Percentiles rank a stretch among this genome's conserved stretches.
Evolutionary conservation across 2,888 invertebrate genomes (phyloP).

Genomic region (Papilio protenor): DNA sequence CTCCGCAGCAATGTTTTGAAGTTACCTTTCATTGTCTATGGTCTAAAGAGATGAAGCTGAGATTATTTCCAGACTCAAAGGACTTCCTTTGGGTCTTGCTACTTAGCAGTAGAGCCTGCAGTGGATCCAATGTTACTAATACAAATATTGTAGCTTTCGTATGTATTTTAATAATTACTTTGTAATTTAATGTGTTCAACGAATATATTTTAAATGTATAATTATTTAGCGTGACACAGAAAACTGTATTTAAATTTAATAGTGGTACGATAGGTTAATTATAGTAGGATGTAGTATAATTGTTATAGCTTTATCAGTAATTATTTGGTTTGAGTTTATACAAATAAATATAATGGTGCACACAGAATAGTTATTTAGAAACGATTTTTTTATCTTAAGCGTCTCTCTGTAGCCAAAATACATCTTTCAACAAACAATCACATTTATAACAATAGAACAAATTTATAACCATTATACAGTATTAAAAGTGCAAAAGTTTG

Average conservation of each 20-base stretch:
- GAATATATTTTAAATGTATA: not conserved
- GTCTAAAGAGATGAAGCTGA: not conserved
- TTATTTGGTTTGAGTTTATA: not conserved
- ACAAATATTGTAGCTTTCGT: not conserved
- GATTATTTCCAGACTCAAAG: not conserved
- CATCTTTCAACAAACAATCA: too few relatives aligned
- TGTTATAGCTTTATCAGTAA: not conserved
- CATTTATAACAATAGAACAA: too few relatives aligned
- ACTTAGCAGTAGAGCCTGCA: too few relatives aligned
- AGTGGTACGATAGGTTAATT: not conserved
- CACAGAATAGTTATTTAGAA: too few relatives aligned
- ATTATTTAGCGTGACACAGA: constrained; percentile 4
- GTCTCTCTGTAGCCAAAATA: too few relatives aligned
- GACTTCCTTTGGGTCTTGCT: too few relatives aligned
- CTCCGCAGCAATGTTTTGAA: constrained; percentile 57
- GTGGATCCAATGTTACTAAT: not conserved
- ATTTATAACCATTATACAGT: too few relatives aligned
- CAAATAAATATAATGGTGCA: too few relatives aligned
- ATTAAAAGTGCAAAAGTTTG: too few relatives aligned
- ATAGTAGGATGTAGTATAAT: not conserved
- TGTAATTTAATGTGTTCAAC: not conserved
- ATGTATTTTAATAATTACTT: not conserved
- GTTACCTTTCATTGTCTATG: constrained; percentile 55
- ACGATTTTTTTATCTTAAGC: too few relatives aligned
- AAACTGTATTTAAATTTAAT: not conserved